Conservation (phyloP, 1,140 invertebrate genomes). For the Drosophila azteca region DNA sequence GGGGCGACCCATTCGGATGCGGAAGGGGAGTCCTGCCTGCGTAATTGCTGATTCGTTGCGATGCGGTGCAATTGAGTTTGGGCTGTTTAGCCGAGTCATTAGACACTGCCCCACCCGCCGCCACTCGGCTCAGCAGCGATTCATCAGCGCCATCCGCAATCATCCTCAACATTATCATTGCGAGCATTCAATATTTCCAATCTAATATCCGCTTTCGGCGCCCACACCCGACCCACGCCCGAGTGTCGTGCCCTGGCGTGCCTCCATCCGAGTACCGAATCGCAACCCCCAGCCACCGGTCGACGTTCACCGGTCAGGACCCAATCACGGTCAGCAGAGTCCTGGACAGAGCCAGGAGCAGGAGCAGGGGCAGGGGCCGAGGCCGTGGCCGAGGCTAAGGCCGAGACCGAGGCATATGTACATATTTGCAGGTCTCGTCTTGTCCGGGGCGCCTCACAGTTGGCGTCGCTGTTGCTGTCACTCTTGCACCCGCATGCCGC, state of each 20-base stretch:
- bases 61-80: conserved; percentile 8
- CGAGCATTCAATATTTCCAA: conserved; percentile 67
- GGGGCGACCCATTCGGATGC: too few relatives aligned
- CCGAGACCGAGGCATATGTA: too few relatives aligned
- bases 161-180: conserved; percentile 39
- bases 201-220: conserved; percentile 55
- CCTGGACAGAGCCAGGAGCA: not conserved
- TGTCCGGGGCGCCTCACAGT: not conserved
- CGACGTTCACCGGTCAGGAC: conserved; percentile 57
- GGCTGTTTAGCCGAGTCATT: conserved; percentile 61
- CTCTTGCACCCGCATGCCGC: conserved; percentile 67
- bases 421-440: not conserved
- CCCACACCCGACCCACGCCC: conserved; percentile 1
- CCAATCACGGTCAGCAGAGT: conserved; percentile 58
- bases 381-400: too few relatives aligned
- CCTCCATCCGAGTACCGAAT: not conserved
- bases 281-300: not conserved
- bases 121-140: not conserved
- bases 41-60: conserved; percentile 44
- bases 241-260: not conserved
- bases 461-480: conserved; percentile 50
- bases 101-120: conserved; percentile 13
- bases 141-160: conserved; percentile 11
- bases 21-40: not conserved
- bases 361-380: not conserved